phyloP scores from a whole-genome alignment of 2,113 vertebrate species.

The Hyaena hyaena region DNA sequence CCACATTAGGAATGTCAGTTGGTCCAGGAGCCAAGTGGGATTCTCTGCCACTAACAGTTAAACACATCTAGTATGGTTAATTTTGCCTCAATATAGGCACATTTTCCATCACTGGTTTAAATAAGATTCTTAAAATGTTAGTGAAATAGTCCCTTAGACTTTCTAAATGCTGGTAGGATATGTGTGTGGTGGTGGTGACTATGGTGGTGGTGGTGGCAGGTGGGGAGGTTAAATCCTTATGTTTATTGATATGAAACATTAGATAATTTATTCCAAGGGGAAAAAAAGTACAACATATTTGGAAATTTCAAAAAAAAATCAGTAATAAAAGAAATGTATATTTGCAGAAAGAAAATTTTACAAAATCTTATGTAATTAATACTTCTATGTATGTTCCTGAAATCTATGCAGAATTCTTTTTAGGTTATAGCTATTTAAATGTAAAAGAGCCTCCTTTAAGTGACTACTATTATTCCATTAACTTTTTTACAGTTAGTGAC shows the following conservation, averaged over 20 bases:
- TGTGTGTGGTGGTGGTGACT: too few species aligned
- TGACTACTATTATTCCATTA: constrained; percentile 47
- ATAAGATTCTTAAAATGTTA: not conserved
- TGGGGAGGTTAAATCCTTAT: not conserved
- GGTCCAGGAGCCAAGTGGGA: not conserved
- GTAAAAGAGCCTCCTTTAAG: constrained; percentile 8
- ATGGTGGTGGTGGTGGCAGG: too few species aligned
- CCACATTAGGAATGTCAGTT: not conserved
- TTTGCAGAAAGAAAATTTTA: not conserved
- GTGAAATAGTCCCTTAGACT: not conserved
- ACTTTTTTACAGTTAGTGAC: constrained; percentile 43
- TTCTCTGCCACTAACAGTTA: not conserved
- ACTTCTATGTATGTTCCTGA: constrained; percentile 11
- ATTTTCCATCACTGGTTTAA: not conserved
- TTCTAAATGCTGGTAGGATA: not conserved
- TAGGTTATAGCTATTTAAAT: constrained; percentile 48
- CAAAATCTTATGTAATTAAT: not conserved
- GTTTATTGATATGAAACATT: not conserved
- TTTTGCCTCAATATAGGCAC: not conserved
- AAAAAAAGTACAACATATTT: not conserved
- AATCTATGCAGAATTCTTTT: constrained; percentile 17
- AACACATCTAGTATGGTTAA: not conserved
- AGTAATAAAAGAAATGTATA: constrained; percentile 10
- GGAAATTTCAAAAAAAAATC: constrained; percentile 5
- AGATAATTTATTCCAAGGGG: not conserved